Evolutionary conservation across 92 coral and sea anemone species (phyloP), one percentile per base, ranked within the genome.

Genomic region (Actinernus sp.): DNA sequence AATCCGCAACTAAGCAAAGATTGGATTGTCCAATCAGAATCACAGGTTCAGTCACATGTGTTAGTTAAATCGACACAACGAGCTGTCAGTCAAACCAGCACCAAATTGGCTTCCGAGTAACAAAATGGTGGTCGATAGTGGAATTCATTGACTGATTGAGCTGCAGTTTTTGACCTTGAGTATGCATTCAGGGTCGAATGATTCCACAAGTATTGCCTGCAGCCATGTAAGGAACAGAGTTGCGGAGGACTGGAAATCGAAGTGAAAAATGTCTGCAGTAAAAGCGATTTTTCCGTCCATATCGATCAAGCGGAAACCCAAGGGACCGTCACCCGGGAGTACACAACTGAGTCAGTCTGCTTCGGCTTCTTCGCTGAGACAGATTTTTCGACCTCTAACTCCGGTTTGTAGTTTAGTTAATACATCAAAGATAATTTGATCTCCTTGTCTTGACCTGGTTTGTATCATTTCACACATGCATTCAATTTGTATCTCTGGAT

Each of bases 201-300:
- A 45, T 39, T 28, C 36, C 16, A 40, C 49, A 41, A 19, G 31
- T 11, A 28, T 11, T 31, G 63, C 43, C 78, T 57, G 26, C 21
- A 57, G 66, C 49, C 11, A 54, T 70, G 60, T 32, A 9, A 6
- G 19, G 53, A 44, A 9, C 9, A 9, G 20, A 19, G 66, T 8
- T 57, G 78, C 26, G 65, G 28, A 16, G 57, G 68, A 52, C 69
- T 65, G 80, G 67, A 58, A 52, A 23, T 57, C 34, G 47, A 31
- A 39, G 31, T 28, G 26, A 37, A 58, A 32, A 28, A 88, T 89
- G 96, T 79, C 88, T 20, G 73, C 91, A 26, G 94, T 88, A 17
- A 88, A 88, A 26, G 86, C 78, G 52, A 81, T 69, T 31, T 90
- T 90, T 76, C 85, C 92, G 14, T 82, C 96, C 27, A 87, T 81